Percentiles rank a stretch among this genome's conserved stretches.
Conservation (phyloP, 2,113 vertebrate species). For the Sardina pilchardus region DNA sequence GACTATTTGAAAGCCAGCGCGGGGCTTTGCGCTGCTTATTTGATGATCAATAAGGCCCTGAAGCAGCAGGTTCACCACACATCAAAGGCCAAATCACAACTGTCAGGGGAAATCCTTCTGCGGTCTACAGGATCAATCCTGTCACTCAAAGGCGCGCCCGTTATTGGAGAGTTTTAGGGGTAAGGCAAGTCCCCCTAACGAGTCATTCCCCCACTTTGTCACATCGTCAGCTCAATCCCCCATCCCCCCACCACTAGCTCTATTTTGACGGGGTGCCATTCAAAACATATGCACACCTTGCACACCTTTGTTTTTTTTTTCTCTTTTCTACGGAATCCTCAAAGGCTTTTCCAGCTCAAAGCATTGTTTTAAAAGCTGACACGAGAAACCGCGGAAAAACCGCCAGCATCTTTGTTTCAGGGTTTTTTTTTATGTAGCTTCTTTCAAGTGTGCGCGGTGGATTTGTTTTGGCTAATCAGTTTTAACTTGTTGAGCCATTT, state of each 20-base stretch:
- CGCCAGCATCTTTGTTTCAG: background rate
- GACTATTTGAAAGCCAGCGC: background rate
- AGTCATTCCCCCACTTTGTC: background rate
- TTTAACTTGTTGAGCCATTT: background rate
- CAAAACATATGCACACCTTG: background rate
- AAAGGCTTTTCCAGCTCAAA: background rate
- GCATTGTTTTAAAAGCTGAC: background rate
- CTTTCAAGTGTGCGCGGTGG: background rate
- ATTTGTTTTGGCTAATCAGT: background rate
- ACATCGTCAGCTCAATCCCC: background rate
- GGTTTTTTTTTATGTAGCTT: background rate
- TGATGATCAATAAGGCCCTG: background rate
- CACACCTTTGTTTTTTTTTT: background rate
- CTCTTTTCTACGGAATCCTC: background rate
- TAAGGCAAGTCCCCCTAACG: background rate
- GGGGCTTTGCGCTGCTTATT: background rate
- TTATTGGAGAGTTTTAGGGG: background rate
- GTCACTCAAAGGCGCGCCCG: background rate
- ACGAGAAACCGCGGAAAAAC: background rate
- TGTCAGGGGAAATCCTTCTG: background rate
- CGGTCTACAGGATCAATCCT: background rate
- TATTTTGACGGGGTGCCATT: background rate
- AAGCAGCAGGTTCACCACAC: conserved; percentile 1
- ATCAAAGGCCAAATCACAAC: conserved; percentile 10
- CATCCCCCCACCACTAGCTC: too few relatives aligned